Evolutionary conservation across 2,113 vertebrate species (phyloP).

Genomic region (Seriola rivoliana): DNA sequence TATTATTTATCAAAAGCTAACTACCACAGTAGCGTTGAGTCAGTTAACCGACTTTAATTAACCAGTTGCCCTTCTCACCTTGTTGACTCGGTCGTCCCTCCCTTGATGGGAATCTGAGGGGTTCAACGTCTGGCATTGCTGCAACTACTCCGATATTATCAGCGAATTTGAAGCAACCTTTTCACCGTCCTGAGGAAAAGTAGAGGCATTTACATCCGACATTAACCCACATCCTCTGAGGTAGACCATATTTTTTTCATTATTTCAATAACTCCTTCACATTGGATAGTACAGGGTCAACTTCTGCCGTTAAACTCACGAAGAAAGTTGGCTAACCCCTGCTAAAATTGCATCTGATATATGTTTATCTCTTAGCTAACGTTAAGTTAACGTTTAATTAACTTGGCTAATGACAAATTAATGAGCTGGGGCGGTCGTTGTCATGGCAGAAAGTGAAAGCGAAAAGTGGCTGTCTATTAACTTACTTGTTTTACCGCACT

Average conservation of each 20-base stretch:
- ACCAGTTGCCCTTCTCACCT: constrained; percentile 60
- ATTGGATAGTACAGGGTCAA: background rate
- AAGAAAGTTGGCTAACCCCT: constrained; percentile 1
- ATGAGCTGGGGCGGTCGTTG: constrained; percentile 75
- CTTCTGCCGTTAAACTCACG: background rate
- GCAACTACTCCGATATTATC: background rate
- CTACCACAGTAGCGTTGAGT: background rate
- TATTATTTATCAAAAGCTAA: background rate
- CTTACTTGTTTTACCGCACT: constrained; percentile 57
- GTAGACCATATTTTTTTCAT: background rate
- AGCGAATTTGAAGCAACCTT: background rate
- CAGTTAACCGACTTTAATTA: background rate
- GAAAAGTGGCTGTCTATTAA: constrained; percentile 59
- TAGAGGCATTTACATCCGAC: background rate
- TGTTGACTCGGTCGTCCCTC: constrained; percentile 60
- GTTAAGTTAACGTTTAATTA: constrained; percentile 63
- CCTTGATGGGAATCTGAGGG: constrained; percentile 72
- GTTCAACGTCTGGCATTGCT: constrained; percentile 77
- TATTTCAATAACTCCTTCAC: background rate
- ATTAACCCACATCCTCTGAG: background rate
- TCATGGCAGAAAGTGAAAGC: constrained; percentile 77
- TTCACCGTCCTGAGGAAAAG: background rate
- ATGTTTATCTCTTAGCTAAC: constrained; percentile 40
- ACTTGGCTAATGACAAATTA: constrained; percentile 69
- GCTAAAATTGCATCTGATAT: constrained; percentile 37